Evolutionary conservation across 2,888 invertebrate genomes (phyloP), one percentile per base, ranked within the genome.

Genomic region (Drosophila subquinaria): DNA sequence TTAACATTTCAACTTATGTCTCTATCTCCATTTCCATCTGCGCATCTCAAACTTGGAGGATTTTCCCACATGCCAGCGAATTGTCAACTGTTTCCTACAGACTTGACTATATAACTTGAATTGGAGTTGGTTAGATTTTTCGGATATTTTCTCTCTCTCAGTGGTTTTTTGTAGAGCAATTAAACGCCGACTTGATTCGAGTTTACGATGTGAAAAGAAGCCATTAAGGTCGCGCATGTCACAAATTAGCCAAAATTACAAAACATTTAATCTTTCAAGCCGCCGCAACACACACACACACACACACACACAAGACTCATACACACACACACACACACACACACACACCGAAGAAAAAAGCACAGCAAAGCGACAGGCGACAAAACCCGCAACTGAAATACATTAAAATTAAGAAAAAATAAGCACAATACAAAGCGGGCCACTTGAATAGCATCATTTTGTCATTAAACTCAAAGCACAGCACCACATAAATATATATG

Each of bases 161-260:
- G 30, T 20, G 42, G 50, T 27, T 30, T 47, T 64, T 71, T 67
- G 60, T 71, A 38, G 78, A 78, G 83, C 82, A 87, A 84, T 84
- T 84, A 84, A 87, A 81, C 69, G 71, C 65, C 68, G 47, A 51
- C 57, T 43, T 30, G 51, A 42, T 51, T 50, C 51, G 64, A 64
- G 70, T 86, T 88, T 86, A 86, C 85, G 86, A 86, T 86, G 85
- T 88, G 85, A 86, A 86, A 85, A 86, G 81, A 85, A 83, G 88
- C 83, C 80, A 88, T 86, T 86, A 88, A 70, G 81, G 83, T 86
- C 79, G 86, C 83, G 86, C 88, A 85, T 86, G 86, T 86, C 80
- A 86, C 85, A 88, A 86, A 85, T 85, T 85, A 85, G 88, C 81
- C 79, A 81, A 83, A 82, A 85, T 87, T 87, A 82, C 73, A 80